Evolutionary conservation across 2,888 invertebrate species (phyloP).

Genomic region (Erannis defoliaria): DNA sequence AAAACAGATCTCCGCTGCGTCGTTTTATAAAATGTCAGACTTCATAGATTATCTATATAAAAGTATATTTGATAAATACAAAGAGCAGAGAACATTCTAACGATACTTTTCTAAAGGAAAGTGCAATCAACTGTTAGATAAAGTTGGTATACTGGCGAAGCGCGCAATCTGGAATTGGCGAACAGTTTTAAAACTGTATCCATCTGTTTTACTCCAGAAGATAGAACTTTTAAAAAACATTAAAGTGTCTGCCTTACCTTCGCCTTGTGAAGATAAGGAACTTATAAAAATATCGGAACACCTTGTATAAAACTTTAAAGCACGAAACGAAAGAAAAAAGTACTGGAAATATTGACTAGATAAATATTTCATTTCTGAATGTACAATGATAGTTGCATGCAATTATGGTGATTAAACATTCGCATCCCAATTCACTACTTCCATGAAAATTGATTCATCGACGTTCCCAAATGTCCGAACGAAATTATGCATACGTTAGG

Average conservation of each 20-base stretch:
- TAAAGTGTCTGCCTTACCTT: conserved; percentile 46
- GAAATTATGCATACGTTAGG: conserved; percentile 48
- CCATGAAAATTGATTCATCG: conserved; percentile 43
- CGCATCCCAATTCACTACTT: conserved; percentile 25
- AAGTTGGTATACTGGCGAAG: conserved; percentile 71
- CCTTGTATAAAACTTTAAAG: conserved; percentile 2
- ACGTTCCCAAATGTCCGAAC: conserved; percentile 41
- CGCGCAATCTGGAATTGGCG: conserved; percentile 72
- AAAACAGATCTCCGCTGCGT: conserved; percentile 12
- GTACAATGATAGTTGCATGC: neutral
- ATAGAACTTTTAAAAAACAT: conserved; percentile 58
- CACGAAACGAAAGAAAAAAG: neutral
- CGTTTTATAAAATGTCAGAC: conserved; percentile 1
- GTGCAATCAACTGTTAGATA: conserved; percentile 80
- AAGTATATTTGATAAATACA: conserved; percentile 13
- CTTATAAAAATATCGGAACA: conserved; percentile 24
- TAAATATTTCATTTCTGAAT: neutral
- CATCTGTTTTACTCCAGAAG: conserved; percentile 61
- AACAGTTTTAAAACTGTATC: conserved; percentile 73
- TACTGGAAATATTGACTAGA: neutral
- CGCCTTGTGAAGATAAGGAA: conserved; percentile 24
- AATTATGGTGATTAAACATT: conserved; percentile 15
- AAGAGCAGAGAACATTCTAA: conserved; percentile 59
- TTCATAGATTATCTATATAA: neutral
- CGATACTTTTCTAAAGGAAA: conserved; percentile 69